Conservation (phyloP, 2,113 vertebrate species). For the Seriola rivoliana region DNA sequence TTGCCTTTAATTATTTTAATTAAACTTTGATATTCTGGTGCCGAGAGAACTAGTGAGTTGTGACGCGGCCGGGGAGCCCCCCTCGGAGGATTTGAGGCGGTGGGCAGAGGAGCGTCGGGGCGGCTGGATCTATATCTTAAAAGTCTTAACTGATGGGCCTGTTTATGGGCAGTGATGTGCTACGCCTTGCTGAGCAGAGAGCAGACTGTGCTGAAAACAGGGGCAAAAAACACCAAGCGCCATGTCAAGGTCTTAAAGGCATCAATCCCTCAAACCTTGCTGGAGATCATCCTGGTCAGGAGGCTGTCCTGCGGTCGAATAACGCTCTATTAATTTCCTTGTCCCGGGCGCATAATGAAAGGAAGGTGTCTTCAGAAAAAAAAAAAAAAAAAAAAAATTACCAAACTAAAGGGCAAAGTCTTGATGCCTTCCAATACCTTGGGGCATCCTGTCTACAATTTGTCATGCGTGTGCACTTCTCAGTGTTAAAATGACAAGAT, state of each 20-base stretch:
- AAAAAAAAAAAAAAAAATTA: constrained; percentile 75
- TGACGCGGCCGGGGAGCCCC: constrained; percentile 72
- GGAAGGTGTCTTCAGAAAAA: constrained; percentile 92
- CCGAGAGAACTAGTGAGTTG: constrained; percentile 87
- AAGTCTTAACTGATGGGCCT: constrained; percentile 80
- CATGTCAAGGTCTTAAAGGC: constrained; percentile 86
- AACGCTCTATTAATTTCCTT: constrained; percentile 93
- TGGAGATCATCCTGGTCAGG: constrained; percentile 82
- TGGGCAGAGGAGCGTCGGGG: constrained; percentile 6
- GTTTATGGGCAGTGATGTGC: constrained; percentile 85
- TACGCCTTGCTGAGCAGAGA: constrained; percentile 85
- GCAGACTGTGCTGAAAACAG: constrained; percentile 70
- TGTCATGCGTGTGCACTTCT: constrained; percentile 94
- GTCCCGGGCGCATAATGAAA: constrained; percentile 88
- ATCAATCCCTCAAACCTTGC: constrained; percentile 85
- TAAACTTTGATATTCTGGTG: constrained; percentile 93
- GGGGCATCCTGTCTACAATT: constrained; percentile 91
- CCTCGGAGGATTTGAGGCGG: constrained; percentile 85
- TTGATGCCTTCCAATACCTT: constrained; percentile 86
- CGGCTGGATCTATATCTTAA: constrained; percentile 49
- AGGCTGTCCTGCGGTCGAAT: constrained; percentile 88
- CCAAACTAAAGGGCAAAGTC: constrained; percentile 82
- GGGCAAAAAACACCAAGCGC: constrained; percentile 79
- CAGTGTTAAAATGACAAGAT: constrained; percentile 93
- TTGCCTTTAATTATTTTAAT: constrained; percentile 99